Conservation (phyloP, 2,888 invertebrate species). For the Cataglyphis livida region DNA sequence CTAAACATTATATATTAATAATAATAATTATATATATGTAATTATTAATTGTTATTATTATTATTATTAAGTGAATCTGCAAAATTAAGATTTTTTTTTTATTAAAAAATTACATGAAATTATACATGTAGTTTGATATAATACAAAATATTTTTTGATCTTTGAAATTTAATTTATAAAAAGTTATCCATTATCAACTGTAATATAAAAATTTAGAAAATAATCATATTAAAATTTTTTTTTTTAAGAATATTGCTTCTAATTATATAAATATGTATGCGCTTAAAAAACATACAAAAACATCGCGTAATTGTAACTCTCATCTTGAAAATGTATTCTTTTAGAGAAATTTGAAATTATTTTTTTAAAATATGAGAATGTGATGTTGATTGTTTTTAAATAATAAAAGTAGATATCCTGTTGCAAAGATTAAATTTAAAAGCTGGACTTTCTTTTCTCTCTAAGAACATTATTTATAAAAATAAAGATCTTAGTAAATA, state of each 20-base stretch:
- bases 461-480: neutral
- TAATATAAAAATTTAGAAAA: neutral
- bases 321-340: neutral
- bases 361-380: neutral
- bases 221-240: neutral
- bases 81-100: neutral
- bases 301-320: neutral
- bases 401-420: neutral
- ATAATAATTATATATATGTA: neutral
- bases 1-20: neutral
- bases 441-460: no score
- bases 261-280: neutral
- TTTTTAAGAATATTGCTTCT: neutral
- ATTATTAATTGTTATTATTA: neutral
- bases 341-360: neutral
- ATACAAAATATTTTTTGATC: neutral
- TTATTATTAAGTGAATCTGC: constrained; percentile 1
- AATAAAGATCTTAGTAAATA: neutral
- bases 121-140: neutral
- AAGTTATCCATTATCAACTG: neutral
- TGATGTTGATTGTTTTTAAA: neutral
- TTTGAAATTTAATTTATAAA: neutral
- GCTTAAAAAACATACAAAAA: neutral
- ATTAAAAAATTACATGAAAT: neutral
- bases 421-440: neutral